Conservation (phyloP, 2,888 invertebrate genomes). For the Netelia virgata region DNA sequence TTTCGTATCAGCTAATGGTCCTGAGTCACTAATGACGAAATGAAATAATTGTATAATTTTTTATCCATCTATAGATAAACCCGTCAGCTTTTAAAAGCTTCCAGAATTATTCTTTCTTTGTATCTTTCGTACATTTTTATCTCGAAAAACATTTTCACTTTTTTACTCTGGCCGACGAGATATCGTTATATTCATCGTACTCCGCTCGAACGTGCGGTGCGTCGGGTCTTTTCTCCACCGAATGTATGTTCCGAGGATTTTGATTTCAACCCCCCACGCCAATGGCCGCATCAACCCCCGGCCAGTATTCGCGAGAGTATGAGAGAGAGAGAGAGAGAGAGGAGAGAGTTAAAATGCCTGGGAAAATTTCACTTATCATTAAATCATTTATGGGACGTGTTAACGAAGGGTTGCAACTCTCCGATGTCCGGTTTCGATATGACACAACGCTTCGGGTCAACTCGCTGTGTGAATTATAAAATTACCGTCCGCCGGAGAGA, state of each 20-base stretch:
- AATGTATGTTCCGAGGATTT: too few relatives aligned
- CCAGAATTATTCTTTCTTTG: constrained; percentile 8
- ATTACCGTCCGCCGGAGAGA: not conserved
- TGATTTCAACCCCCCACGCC: too few relatives aligned
- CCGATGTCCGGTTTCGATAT: constrained; percentile 14
- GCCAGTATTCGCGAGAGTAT: too few relatives aligned
- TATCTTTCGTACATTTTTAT: not conserved
- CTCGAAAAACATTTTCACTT: not conserved
- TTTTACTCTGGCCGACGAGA: not conserved
- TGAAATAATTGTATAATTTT: not conserved
- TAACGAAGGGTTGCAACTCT: too few relatives aligned
- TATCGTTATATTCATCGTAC: constrained; percentile 7
- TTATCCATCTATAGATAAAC: not conserved
- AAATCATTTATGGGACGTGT: constrained; percentile 17
- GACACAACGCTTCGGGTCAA: not conserved
- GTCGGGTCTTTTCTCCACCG: too few relatives aligned
- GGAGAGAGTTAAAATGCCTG: not conserved
- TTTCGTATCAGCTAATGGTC: too few relatives aligned
- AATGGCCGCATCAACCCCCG: too few relatives aligned
- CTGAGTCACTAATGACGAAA: too few relatives aligned
- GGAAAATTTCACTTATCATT: constrained; percentile 40
- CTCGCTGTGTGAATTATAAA: constrained; percentile 12
- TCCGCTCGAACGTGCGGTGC: not conserved
- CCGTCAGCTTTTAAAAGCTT: not conserved
- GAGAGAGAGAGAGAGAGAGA: not conserved